These are phyloP conservation scores for Drosophila erecta DNA, from an alignment of 1,140 invertebrate species.

Conservation along the genomic window DNA sequence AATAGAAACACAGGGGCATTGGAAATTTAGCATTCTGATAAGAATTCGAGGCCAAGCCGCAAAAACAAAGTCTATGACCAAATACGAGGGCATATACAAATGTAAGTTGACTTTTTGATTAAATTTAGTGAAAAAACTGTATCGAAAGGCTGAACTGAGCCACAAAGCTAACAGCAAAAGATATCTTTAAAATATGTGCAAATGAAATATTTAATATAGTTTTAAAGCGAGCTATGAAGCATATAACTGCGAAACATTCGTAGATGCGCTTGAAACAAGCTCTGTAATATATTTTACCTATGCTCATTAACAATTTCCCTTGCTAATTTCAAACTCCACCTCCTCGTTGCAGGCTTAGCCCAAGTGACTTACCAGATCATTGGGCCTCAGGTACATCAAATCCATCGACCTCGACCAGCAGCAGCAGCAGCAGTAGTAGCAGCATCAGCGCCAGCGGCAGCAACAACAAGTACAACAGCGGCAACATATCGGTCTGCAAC, in stretches of 20 bases:
- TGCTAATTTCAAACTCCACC: constrained; percentile 8
- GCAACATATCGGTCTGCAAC: constrained; percentile 72
- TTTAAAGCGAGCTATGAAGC: no score
- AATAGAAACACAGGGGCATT: constrained; percentile 1
- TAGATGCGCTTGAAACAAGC: no score
- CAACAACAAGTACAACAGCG: constrained; percentile 52
- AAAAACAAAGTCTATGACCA: constrained; percentile 5
- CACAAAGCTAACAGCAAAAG: no score
- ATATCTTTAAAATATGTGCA: neutral
- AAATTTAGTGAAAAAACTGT: no score
- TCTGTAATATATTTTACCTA: no score
- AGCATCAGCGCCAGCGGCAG: constrained; percentile 25
- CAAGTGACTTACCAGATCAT: constrained; percentile 85
- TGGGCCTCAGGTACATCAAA: constrained; percentile 80
- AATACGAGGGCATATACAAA: neutral
- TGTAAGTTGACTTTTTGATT: no score
- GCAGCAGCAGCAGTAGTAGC: constrained; percentile 26
- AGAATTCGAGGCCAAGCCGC: constrained; percentile 12
- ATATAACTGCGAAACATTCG: no score
- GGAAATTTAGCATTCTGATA: constrained; percentile 47
- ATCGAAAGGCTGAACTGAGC: no score
- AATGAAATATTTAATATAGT: neutral
- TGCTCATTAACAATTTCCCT: neutral
- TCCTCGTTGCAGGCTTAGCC: constrained; percentile 79
- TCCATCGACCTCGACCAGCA: constrained; percentile 62